Conservation (phyloP, 1,140 invertebrate species). For the Coelopa frigida region DNA sequence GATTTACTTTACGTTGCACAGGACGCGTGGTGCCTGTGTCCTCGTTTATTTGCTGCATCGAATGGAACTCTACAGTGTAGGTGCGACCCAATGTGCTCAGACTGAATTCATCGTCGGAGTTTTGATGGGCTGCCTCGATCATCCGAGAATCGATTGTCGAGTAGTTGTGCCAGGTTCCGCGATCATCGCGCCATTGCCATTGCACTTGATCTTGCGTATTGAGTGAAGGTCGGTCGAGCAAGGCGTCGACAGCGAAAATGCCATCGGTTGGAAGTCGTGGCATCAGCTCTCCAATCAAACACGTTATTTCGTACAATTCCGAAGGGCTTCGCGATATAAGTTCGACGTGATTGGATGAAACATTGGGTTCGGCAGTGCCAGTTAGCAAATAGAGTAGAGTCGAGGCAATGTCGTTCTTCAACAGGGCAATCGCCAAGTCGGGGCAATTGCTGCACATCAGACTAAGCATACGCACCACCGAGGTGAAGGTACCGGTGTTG, state of each 20-base stretch:
- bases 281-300: conserved; percentile 92
- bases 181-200: conserved; percentile 96
- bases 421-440: conserved; percentile 78
- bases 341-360: conserved; percentile 60
- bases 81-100: conserved; percentile 83
- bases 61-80: conserved; percentile 92
- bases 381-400: conserved; percentile 87
- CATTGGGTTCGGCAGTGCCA: conserved; percentile 59
- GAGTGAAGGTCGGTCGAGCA: conserved; percentile 68
- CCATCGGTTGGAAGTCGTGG: conserved; percentile 88
- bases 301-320: conserved; percentile 94
- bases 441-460: conserved; percentile 93
- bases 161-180: conserved; percentile 69
- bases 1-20: conserved; percentile 65
- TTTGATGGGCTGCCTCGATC: conserved; percentile 82
- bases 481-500: conserved; percentile 90
- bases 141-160: conserved; percentile 58
- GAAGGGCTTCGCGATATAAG: conserved; percentile 84
- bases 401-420: conserved; percentile 92
- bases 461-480: conserved; percentile 89
- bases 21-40: conserved; percentile 88
- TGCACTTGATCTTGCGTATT: conserved; percentile 70
- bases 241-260: conserved; percentile 84
- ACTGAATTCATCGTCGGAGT: conserved; percentile 91
- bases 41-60: conserved; percentile 98